Evolutionary conservation across 1,140 invertebrate genomes (phyloP), one percentile per base, ranked within the genome.

Genomic region (Araneus ventricosus): DNA sequence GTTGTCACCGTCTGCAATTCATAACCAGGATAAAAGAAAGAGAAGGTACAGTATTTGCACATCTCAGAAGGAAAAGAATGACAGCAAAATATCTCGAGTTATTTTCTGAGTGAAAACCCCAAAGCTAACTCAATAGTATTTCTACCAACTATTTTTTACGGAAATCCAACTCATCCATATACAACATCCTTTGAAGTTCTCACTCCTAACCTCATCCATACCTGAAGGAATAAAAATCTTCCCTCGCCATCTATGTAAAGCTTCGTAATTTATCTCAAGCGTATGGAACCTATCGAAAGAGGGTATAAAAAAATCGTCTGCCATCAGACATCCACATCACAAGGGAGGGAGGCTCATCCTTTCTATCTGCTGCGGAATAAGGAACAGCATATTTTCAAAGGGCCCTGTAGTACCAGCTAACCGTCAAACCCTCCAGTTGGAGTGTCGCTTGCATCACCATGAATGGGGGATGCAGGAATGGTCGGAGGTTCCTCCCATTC

Each of bases 371-470:
- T 75, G 70, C 34, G 70, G 27, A 75, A 20, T 75, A 75, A 75
- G 30, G 70, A 75, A 75, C 70, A 75, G 30, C 70, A 75, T 75
- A 75, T 75, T 75, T 75, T 75, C 70, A 75, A 75, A 75, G 70
- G 70, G 34, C 30, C 70, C 30, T 75, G 70, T 75, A 75, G 70
- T 75, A 84, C 80, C 80, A n/a, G n/a, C 41, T 52, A 84, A 45
- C 37, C 45, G 45, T 84, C 39, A 84, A 52, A 24, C 80, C 85
- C 52, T 87, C 85, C 85, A 87, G 27, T 87, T 87, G 45, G 85
- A 87, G 85, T 87, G 85, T 84, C 82, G 45, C 70, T 75, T 75
- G 80, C 85, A 87, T 63, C 85, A 63, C 85, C 34, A 87, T 87
- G 85, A 87, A 87, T 87, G 85, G 27, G 27, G 85, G 52, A 37